phyloP scores from a whole-genome alignment of 2,797 vertebrate species.

The Tachyglossus aculeatus region DNA sequence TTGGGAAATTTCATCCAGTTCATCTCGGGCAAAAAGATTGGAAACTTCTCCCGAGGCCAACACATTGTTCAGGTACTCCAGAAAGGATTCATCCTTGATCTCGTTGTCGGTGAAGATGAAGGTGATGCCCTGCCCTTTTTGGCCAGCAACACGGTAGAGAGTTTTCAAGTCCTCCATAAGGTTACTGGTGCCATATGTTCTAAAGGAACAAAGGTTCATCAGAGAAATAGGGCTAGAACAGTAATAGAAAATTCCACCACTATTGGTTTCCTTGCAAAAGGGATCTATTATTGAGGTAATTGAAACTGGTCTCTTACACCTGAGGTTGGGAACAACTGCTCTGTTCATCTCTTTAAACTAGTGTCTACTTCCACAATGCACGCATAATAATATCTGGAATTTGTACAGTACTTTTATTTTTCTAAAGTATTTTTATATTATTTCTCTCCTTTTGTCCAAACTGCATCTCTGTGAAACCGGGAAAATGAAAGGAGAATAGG shows the following conservation, averaged over 20 bases:
- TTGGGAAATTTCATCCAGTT: slow-evolving; percentile 84
- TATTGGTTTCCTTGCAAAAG: neutral
- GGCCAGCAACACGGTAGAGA: slow-evolving; percentile 81
- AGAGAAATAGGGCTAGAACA: too few species aligned
- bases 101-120: slow-evolving; percentile 87
- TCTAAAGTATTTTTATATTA: too few species aligned
- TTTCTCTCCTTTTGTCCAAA: too few species aligned
- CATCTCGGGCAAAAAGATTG: slow-evolving; percentile 84
- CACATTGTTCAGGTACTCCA: slow-evolving; percentile 88
- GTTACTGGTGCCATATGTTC: slow-evolving; percentile 81
- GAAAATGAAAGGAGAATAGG: too few species aligned
- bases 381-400: too few species aligned
- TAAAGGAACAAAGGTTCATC: slow-evolving; percentile 53
- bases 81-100: slow-evolving; percentile 85
- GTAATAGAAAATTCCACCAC: neutral
- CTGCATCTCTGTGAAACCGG: too few species aligned
- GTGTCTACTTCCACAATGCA: too few species aligned
- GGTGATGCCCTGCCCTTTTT: slow-evolving; percentile 79
- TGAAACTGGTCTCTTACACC: too few species aligned
- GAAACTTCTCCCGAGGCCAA: slow-evolving; percentile 83
- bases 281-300: too few species aligned
- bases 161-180: slow-evolving; percentile 85
- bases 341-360: too few species aligned
- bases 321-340: too few species aligned
- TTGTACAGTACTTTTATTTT: too few species aligned